phyloP scores from a whole-genome alignment of 64 coral and sea anemone species.

The Montipora sp. region DNA sequence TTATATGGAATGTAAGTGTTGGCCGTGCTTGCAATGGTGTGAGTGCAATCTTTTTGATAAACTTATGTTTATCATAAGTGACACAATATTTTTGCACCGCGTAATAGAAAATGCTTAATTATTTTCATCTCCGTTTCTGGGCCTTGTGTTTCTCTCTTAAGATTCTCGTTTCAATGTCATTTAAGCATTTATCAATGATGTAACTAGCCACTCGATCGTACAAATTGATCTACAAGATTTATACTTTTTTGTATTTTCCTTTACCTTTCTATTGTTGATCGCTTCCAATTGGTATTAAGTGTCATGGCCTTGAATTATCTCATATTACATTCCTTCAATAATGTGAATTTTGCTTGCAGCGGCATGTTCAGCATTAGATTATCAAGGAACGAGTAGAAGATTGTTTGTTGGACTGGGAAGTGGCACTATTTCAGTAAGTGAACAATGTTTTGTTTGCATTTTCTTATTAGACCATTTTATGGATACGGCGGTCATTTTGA shows the following conservation, averaged over 20 bases:
- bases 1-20: conserved; percentile 89
- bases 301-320: not conserved
- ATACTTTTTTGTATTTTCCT: not conserved
- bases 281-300: too few relatives aligned
- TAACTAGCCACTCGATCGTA: too few relatives aligned
- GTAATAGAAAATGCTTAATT: too few relatives aligned
- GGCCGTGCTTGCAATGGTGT: not conserved
- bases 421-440: conserved; percentile 94
- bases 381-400: conserved; percentile 94
- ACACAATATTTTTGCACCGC: not conserved
- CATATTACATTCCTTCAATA: not conserved
- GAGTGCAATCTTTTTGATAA: too few relatives aligned
- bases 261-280: not conserved
- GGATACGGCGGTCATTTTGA: too few relatives aligned
- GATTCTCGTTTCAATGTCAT: not conserved
- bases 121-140: too few relatives aligned
- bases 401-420: conserved; percentile 92
- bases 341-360: conserved; percentile 27
- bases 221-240: too few relatives aligned
- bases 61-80: too few relatives aligned
- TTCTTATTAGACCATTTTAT: too few relatives aligned
- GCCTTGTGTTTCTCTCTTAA: too few relatives aligned
- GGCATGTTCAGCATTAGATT: conserved; percentile 84
- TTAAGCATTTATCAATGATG: too few relatives aligned
- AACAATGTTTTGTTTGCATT: not conserved